These are phyloP conservation scores for Syngnathus rostellatus DNA, from an alignment of 2,797 vertebrate genomes.

Conservation along the genomic window DNA sequence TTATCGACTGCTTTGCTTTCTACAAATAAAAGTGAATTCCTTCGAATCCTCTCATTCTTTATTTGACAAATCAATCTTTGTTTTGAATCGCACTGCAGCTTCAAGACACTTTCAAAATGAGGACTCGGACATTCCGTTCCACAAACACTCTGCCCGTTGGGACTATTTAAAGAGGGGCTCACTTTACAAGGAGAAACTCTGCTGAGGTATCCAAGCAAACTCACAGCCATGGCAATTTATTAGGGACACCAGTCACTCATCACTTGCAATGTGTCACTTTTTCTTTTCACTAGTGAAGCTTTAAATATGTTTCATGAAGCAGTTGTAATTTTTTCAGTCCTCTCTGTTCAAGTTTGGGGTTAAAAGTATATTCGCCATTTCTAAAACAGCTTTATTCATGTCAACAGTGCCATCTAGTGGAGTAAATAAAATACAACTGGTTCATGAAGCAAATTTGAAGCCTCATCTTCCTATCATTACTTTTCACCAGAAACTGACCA, in stretches of 20 bases:
- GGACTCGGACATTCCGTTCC: slow-evolving; percentile 28
- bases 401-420: too few relatives aligned
- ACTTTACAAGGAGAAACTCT: slow-evolving; percentile 25
- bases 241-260: not conserved
- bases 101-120: not conserved
- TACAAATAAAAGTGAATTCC: slow-evolving; percentile 56
- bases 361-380: too few relatives aligned
- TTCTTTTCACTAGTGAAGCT: too few relatives aligned
- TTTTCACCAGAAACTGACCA: too few relatives aligned
- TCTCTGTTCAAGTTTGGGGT: too few relatives aligned
- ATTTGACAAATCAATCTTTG: not conserved
- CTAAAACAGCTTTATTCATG: too few relatives aligned
- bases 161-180: slow-evolving; percentile 47
- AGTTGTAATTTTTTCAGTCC: too few relatives aligned
- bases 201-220: not conserved
- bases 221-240: not conserved
- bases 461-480: too few relatives aligned
- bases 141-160: slow-evolving; percentile 26
- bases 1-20: slow-evolving; percentile 42
- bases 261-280: too few relatives aligned
- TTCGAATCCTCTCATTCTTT: slow-evolving; percentile 20
- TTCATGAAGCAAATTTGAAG: too few relatives aligned
- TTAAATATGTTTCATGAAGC: too few relatives aligned
- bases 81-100: not conserved
- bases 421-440: too few relatives aligned